Conservation (phyloP, 2,888 invertebrate species). For the Campaea margaritaria region DNA sequence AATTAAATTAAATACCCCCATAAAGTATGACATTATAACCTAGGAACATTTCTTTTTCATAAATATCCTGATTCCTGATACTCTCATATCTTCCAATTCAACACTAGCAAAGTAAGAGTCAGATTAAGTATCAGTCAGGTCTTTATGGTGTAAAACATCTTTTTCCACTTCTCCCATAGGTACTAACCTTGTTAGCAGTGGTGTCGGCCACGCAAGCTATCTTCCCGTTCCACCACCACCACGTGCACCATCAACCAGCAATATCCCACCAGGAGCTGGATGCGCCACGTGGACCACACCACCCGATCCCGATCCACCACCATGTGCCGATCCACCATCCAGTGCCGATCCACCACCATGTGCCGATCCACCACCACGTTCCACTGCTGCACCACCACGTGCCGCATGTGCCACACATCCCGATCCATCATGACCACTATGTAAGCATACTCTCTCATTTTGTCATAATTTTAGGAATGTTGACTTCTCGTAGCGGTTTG, state of each 20-base stretch:
- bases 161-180: constrained; percentile 48
- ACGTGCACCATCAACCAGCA: constrained; percentile 61
- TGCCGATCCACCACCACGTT: constrained; percentile 54
- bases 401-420: constrained; percentile 54
- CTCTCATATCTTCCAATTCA: too few relatives aligned
- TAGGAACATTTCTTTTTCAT: too few relatives aligned
- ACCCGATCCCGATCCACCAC: constrained; percentile 57
- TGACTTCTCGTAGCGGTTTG: too few relatives aligned
- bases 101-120: too few relatives aligned
- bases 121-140: too few relatives aligned
- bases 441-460: constrained; percentile 63
- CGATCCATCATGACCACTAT: constrained; percentile 70
- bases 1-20: too few relatives aligned
- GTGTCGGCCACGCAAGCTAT: constrained; percentile 72
- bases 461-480: too few relatives aligned
- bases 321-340: constrained; percentile 62
- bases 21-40: too few relatives aligned
- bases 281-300: constrained; percentile 72
- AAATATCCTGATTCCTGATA: too few relatives aligned
- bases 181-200: constrained; percentile 60
- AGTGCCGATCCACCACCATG: constrained; percentile 44
- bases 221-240: constrained; percentile 68
- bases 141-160: too few relatives aligned
- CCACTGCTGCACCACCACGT: constrained; percentile 30
- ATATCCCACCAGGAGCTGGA: constrained; percentile 76